phyloP scores from a whole-genome alignment of 1,140 invertebrate species.

The Scaptomyza pallida region DNA sequence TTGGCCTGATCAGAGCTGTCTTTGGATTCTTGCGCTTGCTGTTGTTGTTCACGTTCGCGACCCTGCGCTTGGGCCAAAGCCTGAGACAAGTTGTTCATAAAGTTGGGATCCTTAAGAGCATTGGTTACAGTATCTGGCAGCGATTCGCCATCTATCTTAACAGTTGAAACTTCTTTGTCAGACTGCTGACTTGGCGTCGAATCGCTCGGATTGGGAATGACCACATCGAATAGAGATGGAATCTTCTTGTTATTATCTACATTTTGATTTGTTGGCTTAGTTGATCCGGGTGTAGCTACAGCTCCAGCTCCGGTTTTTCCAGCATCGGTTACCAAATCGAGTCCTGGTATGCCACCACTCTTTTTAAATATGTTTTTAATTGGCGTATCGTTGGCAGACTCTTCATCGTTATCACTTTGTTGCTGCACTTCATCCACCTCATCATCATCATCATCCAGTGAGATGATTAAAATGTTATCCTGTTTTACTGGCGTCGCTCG shows the following conservation, averaged over 20 bases:
- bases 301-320: constrained; percentile 2
- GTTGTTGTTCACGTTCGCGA: constrained; percentile 29
- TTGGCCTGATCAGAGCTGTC: constrained; percentile 22
- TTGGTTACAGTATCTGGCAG: constrained; percentile 57
- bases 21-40: constrained; percentile 11
- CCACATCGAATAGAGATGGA: constrained; percentile 60
- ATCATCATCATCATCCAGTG: constrained; percentile 63
- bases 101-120: constrained; percentile 67
- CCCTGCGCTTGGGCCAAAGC: constrained; percentile 68
- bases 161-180: neutral
- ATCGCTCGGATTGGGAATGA: constrained; percentile 32
- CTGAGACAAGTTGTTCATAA: constrained; percentile 67
- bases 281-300: neutral
- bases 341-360: constrained; percentile 86
- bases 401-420: neutral
- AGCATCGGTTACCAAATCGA: constrained; percentile 85
- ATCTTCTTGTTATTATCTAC: constrained; percentile 42
- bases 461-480: constrained; percentile 53
- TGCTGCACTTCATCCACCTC: constrained; percentile 18
- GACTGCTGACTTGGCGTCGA: neutral
- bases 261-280: neutral
- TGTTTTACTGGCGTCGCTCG: constrained; percentile 41
- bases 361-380: constrained; percentile 79
- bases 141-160: constrained; percentile 8
- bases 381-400: constrained; percentile 18